Conservation (phyloP, 2,113 vertebrate species). For the Trochalopteron elliotii region DNA sequence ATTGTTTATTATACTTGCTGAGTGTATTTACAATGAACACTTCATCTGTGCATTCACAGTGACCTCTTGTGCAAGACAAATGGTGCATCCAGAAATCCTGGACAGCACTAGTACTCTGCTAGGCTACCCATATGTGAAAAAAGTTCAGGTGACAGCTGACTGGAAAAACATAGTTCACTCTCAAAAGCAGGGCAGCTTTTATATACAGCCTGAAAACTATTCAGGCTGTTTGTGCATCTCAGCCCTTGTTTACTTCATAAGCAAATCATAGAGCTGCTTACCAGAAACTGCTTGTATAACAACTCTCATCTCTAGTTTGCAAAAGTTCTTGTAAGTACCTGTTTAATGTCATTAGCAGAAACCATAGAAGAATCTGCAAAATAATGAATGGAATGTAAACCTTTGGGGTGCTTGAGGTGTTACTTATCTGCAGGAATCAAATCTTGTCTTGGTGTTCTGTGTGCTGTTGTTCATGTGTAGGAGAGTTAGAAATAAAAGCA, state of each 20-base stretch:
- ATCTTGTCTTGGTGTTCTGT: background rate
- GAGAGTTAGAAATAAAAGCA: background rate
- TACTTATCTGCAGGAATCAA: background rate
- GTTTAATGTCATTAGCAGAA: background rate
- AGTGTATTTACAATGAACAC: background rate
- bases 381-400: background rate
- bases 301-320: background rate
- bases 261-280: background rate
- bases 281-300: background rate
- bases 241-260: background rate
- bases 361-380: background rate
- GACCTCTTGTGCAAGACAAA: background rate
- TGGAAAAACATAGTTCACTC: background rate
- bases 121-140: background rate
- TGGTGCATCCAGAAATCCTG: background rate
- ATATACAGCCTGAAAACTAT: background rate
- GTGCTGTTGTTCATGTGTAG: background rate
- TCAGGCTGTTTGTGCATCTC: background rate
- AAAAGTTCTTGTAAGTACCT: background rate
- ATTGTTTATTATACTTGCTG: background rate
- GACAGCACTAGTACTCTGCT: background rate
- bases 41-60: background rate
- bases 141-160: background rate
- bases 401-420: background rate
- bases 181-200: background rate